phyloP scores from a whole-genome alignment of 1,140 invertebrate species.

The Lamellibrachia luymesi region DNA sequence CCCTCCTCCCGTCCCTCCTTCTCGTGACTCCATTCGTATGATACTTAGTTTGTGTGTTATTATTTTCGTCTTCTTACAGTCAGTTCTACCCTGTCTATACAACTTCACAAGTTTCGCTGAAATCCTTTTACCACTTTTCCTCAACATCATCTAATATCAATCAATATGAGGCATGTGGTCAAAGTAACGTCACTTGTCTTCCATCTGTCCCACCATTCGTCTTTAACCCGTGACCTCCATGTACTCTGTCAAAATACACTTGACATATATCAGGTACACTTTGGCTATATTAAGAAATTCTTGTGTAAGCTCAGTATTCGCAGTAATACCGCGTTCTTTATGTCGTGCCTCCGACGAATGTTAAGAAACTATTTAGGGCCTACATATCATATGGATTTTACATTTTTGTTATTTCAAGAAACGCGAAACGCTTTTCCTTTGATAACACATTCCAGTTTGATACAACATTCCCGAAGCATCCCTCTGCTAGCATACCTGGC shows the following conservation, averaged over 20 bases:
- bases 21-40: too few relatives aligned
- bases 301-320: too few relatives aligned
- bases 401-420: too few relatives aligned
- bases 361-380: too few relatives aligned
- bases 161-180: not conserved
- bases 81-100: not conserved
- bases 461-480: not conserved
- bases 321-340: too few relatives aligned
- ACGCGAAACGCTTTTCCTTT: too few relatives aligned
- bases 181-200: not conserved
- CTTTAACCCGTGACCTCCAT: not conserved
- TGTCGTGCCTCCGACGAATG: too few relatives aligned
- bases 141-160: not conserved
- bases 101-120: not conserved
- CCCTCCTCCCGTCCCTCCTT: too few relatives aligned
- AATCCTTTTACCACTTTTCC: not conserved
- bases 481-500: slow-evolving; percentile 42
- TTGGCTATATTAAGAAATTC: too few relatives aligned
- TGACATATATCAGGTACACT: not conserved
- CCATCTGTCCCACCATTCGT: not conserved
- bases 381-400: too few relatives aligned
- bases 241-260: not conserved
- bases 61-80: not conserved
- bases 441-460: too few relatives aligned
- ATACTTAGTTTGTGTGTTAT: not conserved